Base-by-base conservation (phyloP, 2,797 vertebrate species). In the Arctocebus calabarensis region DNA sequence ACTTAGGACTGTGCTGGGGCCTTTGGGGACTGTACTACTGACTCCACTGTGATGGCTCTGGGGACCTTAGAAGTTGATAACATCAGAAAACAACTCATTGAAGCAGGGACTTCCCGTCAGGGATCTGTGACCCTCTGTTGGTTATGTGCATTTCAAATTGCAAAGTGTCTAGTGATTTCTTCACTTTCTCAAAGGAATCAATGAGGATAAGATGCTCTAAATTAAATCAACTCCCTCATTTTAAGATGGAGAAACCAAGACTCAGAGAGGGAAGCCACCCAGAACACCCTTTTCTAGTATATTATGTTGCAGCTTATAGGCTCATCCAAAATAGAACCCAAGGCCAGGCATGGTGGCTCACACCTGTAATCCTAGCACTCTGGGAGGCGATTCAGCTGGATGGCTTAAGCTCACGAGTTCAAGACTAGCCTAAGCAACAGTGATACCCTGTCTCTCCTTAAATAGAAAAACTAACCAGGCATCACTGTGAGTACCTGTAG, bases 211-310 rank as follows among this genome's bases (percentile, higher is more conserved):
- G 10, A 48, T 16, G 3, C 34, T 59, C 59, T 57, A 22, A 55
- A 66, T 10, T 34, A 61, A 88, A 55, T 45, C 52, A 57, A 13
- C 14, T 61, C 32, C 40, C 20, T 61, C 34, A 19, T 77, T 87
- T 74, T 87, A 90, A 73, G 45, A 77, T 66, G 29, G 71, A 1
- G 37, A 23, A 20, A 89, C 62, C 43, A 91, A 93, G 71, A 43
- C 74, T 95, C 70, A 71, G 79, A 86, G 52, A 84, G 43, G 84
- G 57, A 84, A 81, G 29, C 20, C 81, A 83, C 52, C 52, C 29
- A 37, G 27, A 40, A 34, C 2, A 32, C 12, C 37, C 55, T 68
- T 77, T 23, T 20, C 32, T 19, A 29, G 37, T 4, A 13, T 34
- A 1, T n/a, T 14, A n/a, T 17, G 62, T 62, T 40, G 55, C 43